Evolutionary conservation across 2,113 vertebrate genomes (phyloP).

Genomic region (Accipiter virgatus): DNA sequence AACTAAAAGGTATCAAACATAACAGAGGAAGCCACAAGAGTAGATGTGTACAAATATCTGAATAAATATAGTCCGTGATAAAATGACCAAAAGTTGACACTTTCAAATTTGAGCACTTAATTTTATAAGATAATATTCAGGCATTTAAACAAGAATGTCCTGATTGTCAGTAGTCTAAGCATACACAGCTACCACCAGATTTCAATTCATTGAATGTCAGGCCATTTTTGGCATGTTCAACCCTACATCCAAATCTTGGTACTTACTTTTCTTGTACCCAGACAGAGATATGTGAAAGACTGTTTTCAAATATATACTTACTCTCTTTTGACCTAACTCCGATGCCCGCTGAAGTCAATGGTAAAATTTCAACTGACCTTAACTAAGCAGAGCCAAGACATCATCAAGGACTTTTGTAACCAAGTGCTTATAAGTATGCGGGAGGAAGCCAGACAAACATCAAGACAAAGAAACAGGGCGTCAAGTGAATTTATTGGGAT

Average conservation of each 20-base stretch:
- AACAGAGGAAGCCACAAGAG: background rate
- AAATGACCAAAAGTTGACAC: background rate
- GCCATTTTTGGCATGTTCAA: background rate
- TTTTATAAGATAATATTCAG: background rate
- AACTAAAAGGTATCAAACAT: background rate
- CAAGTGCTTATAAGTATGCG: background rate
- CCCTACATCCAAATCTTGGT: background rate
- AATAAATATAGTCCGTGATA: background rate
- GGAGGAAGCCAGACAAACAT: background rate
- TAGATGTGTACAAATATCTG: background rate
- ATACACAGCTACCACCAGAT: background rate
- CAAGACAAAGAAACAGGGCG: background rate
- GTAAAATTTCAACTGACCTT: background rate
- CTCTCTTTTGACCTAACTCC: background rate
- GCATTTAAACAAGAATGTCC: background rate
- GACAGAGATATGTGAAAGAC: background rate
- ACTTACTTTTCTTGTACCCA: background rate
- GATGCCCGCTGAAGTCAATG: background rate
- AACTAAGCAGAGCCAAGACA: background rate
- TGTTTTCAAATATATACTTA: background rate
- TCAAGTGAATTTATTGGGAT: background rate
- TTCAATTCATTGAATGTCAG: rapidly evolving
- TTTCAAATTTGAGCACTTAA: background rate
- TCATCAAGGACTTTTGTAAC: background rate
- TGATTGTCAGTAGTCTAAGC: background rate